Evolutionary conservation across 35 echinoderm and acorn worm genomes (phyloP).

Genomic region (Stichopus chloronotus): DNA sequence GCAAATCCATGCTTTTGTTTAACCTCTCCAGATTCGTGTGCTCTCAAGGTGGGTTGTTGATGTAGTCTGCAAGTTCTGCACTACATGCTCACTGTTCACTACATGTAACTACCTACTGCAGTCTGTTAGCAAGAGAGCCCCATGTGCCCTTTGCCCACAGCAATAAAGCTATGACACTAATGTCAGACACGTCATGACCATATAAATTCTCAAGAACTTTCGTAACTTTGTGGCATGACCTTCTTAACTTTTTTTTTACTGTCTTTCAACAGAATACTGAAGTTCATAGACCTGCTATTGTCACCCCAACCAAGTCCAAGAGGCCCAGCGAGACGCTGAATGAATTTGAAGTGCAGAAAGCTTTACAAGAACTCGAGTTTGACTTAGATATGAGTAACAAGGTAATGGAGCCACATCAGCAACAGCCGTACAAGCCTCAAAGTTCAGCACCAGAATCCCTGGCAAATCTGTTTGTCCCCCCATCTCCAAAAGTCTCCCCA

Average conservation of each 20-base stretch:
- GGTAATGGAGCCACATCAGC: background rate
- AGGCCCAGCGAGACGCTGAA: slow-evolving; percentile 31
- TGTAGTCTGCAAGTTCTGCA: too few relatives aligned
- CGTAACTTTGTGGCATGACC: too few relatives aligned
- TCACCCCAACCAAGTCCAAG: slow-evolving; percentile 59
- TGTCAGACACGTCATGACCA: too few relatives aligned
- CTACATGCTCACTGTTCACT: too few relatives aligned
- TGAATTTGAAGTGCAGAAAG: slow-evolving; percentile 61
- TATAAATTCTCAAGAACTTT: too few relatives aligned
- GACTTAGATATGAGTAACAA: slow-evolving; percentile 20
- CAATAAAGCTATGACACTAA: too few relatives aligned
- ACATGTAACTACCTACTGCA: too few relatives aligned
- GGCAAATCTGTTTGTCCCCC: slow-evolving; percentile 33
- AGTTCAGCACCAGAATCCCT: slow-evolving; percentile 26
- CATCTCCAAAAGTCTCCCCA: background rate
- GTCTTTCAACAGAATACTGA: slow-evolving; percentile 16
- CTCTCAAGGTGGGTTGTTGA: too few relatives aligned
- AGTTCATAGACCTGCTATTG: slow-evolving; percentile 42
- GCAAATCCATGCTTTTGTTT: too few relatives aligned
- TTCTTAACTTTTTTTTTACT: background rate
- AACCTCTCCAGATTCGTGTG: too few relatives aligned
- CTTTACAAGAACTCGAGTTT: slow-evolving; percentile 21
- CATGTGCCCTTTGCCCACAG: too few relatives aligned
- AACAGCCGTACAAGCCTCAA: background rate
- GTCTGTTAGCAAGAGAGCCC: too few relatives aligned